Evolutionary conservation across 2,888 invertebrate genomes (phyloP).

Genomic region (Carcina quercana): DNA sequence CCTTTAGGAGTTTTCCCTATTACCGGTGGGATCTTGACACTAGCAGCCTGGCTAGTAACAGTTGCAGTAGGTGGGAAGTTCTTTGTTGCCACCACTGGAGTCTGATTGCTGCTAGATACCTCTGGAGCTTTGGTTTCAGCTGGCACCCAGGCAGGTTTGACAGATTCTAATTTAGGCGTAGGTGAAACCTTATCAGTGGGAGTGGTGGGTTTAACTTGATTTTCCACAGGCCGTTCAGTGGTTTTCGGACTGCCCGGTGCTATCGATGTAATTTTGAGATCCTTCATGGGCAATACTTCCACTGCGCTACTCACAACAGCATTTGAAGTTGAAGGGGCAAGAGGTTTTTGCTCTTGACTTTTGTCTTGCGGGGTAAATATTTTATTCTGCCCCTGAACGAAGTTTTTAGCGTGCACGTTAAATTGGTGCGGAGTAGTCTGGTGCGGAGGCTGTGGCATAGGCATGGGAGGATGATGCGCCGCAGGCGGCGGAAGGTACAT

Average conservation of each 20-base stretch:
- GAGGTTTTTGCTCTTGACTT: conserved; percentile 36
- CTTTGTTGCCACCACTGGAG: conserved; percentile 29
- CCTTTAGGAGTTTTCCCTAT: conserved; percentile 49
- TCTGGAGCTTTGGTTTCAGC: conserved; percentile 37
- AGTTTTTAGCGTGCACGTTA: conserved; percentile 69
- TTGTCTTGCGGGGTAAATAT: conserved; percentile 40
- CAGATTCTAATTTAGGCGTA: conserved; percentile 39
- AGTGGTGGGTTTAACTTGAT: conserved; percentile 29
- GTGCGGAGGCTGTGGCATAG: conserved; percentile 42
- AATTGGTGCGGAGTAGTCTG: conserved; percentile 56
- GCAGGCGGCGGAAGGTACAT: conserved; percentile 59
- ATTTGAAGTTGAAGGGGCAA: conserved; percentile 30
- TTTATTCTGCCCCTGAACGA: conserved; percentile 54
- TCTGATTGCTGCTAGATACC: conserved; percentile 17
- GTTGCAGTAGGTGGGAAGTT: conserved; percentile 40
- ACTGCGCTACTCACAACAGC: conserved; percentile 30
- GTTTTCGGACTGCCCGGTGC: conserved; percentile 57
- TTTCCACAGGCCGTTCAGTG: conserved; percentile 33
- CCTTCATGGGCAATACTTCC: conserved; percentile 58
- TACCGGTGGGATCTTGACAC: conserved; percentile 40
- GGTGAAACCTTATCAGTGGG: conserved; percentile 40
- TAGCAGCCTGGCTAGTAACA: conserved; percentile 28
- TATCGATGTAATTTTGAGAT: conserved; percentile 47
- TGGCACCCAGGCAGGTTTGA: conserved; percentile 49
- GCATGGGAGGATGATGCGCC: conserved; percentile 46